Conservation (phyloP, 2,113 vertebrate genomes). For the Todiramphus chloris region DNA sequence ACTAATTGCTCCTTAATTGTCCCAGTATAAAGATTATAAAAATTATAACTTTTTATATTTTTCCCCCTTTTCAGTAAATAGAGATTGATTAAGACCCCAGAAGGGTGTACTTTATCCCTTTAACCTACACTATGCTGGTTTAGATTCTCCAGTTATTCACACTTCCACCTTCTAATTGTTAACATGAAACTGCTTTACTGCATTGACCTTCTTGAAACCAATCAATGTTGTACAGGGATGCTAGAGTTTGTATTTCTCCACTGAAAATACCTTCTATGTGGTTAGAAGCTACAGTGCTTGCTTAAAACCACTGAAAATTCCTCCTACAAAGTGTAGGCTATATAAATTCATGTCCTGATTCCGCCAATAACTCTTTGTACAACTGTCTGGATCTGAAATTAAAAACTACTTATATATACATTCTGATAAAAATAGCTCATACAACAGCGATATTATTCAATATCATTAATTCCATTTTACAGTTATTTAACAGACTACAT, state of each 20-base stretch:
- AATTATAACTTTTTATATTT: neutral
- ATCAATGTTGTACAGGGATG: fast-evolving
- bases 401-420: neutral
- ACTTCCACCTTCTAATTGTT: neutral
- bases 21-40: neutral
- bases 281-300: neutral
- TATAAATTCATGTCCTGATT: neutral
- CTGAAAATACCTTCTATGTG: neutral
- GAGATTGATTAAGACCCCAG: neutral
- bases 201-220: neutral
- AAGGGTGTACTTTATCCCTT: neutral
- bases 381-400: neutral
- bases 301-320: neutral
- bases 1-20: neutral
- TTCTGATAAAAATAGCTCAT: conserved; percentile 1
- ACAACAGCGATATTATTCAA: neutral
- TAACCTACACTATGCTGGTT: neutral
- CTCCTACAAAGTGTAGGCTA: neutral
- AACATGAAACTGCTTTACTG: neutral
- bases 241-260: neutral
- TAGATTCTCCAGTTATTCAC: neutral
- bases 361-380: neutral
- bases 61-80: neutral
- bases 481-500: neutral
- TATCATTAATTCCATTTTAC: neutral